phyloP scores from a whole-genome alignment of 1,140 invertebrate genomes.

The Drosophila varians region DNA sequence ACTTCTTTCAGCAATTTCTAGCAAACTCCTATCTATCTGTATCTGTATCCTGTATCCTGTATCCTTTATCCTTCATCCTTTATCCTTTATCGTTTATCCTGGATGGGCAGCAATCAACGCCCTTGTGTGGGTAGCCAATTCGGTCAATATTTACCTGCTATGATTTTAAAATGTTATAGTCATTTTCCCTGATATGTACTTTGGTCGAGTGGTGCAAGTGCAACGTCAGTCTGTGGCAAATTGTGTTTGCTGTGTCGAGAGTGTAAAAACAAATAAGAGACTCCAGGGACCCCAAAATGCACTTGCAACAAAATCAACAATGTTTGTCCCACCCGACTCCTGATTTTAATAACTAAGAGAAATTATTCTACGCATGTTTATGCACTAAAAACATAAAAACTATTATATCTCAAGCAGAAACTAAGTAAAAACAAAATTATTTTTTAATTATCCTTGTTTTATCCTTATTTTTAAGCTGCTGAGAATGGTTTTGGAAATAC shows the following conservation, averaged over 20 bases:
- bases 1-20: neutral
- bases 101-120: conserved; percentile 27
- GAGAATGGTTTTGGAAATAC: conserved; percentile 8
- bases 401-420: neutral
- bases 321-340: neutral
- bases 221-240: conserved; percentile 37
- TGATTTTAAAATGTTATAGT: conserved; percentile 69
- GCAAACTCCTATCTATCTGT: neutral
- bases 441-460: no score
- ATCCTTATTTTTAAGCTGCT: no score
- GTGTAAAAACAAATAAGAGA: conserved; percentile 55
- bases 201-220: conserved; percentile 38
- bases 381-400: no score
- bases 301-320: conserved; percentile 45
- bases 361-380: no score
- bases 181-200: conserved; percentile 44
- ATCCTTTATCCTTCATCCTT: no score
- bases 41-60: neutral
- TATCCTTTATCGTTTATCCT: no score
- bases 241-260: conserved; percentile 55
- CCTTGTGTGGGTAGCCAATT: conserved; percentile 5
- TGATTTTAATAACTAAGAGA: conserved; percentile 7
- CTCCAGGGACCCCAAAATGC: conserved; percentile 16
- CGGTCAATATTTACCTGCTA: conserved; percentile 64
- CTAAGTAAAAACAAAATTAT: no score